A percentile compares a stretch with the other conserved stretches of the same genome.
Conservation (phyloP, 2,888 invertebrate species). For the Phengaris arion region DNA sequence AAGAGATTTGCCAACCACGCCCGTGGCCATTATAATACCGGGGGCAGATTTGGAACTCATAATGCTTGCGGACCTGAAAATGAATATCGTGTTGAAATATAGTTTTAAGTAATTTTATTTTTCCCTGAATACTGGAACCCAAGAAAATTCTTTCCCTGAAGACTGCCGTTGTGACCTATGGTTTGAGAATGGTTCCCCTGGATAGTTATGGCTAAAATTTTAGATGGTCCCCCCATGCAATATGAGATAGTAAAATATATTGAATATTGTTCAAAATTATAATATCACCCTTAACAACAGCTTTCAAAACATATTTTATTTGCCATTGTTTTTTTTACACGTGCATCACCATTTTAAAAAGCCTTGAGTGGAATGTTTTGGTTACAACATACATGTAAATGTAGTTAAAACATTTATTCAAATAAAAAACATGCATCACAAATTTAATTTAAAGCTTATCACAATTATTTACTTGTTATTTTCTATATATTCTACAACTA, state of each 20-base stretch:
- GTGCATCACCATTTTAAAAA: too few relatives aligned
- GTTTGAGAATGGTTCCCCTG: neutral
- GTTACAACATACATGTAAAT: neutral
- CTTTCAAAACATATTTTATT: too few relatives aligned
- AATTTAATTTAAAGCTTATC: neutral
- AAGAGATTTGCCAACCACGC: constrained; percentile 86
- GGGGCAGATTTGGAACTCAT: constrained; percentile 93
- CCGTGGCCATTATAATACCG: constrained; percentile 92
- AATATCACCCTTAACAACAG: too few relatives aligned
- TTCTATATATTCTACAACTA: too few relatives aligned
- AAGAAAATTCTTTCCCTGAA: neutral
- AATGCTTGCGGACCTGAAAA: constrained; percentile 85
- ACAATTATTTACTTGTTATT: neutral
- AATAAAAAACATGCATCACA: neutral
- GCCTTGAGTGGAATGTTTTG: neutral
- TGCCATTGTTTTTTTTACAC: too few relatives aligned
- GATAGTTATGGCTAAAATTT: too few relatives aligned
- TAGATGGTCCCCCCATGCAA: too few relatives aligned
- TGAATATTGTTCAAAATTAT: too few relatives aligned
- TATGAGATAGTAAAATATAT: too few relatives aligned
- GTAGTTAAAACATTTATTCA: neutral
- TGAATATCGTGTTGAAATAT: neutral
- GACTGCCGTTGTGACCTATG: neutral
- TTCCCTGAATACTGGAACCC: neutral
- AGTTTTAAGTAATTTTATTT: neutral